Evolutionary conservation across 2,113 vertebrate genomes (phyloP).

Genomic region (Isurus oxyrinchus): DNA sequence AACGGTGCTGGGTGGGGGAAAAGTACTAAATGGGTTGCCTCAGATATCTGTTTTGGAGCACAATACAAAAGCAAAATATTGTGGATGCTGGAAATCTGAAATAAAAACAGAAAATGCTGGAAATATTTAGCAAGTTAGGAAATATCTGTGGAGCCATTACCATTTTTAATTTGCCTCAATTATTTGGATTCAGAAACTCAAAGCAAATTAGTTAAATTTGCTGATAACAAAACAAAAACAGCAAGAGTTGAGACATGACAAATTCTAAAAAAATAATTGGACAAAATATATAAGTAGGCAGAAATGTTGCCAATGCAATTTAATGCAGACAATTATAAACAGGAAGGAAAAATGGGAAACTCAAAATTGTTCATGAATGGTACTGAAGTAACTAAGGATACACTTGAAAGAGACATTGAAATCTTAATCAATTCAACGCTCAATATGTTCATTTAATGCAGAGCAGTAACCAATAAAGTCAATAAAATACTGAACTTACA

Average conservation of each 20-base stretch:
- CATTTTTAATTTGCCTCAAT: neutral
- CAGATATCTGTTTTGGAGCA: neutral
- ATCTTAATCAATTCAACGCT: neutral
- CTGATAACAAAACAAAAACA: neutral
- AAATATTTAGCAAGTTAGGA: neutral
- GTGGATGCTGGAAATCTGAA: neutral
- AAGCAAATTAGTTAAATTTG: neutral
- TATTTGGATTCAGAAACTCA: neutral
- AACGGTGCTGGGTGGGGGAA: neutral
- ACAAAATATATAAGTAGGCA: too few species aligned
- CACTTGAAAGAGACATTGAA: neutral
- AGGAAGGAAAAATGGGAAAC: too few species aligned
- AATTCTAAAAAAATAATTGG: neutral
- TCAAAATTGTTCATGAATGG: neutral
- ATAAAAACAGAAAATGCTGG: neutral
- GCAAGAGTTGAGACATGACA: neutral
- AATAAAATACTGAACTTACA: too few species aligned
- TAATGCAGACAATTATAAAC: neutral
- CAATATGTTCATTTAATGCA: neutral
- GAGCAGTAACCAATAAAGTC: too few species aligned
- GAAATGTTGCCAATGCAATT: neutral
- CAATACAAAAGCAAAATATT: neutral
- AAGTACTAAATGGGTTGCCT: neutral
- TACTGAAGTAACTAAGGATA: neutral
- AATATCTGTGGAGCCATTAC: neutral